Evolutionary conservation across 2,888 invertebrate species (phyloP), one percentile per base, ranked within the genome.

Genomic region (Drosophila anomalata): DNA sequence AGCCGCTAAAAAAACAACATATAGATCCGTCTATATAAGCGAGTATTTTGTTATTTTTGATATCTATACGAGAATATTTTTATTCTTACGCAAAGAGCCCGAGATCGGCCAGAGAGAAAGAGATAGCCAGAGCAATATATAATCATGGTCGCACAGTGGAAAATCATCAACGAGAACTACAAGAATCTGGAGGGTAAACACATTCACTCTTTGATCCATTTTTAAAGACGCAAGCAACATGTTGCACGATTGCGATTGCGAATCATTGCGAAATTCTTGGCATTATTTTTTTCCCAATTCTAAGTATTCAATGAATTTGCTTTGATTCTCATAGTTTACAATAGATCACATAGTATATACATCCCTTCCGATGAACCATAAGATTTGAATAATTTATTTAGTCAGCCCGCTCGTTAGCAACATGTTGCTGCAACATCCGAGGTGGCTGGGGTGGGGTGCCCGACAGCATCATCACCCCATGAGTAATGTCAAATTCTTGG

Each of bases 131-230:
- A 55, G 46, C 46, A 46, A 47, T 47, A 61, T 42, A 62, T 50
- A 61, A 41, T 47, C 63, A 90, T 90, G 90, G 89, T 79, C 57
- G 76, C 88, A 68, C 87, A 90, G 84, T 90, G 90, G 90, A 89
- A 86, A 66, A 51, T 74, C 72, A 90, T 90, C 65, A 90, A 90
- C 75, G 72, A 61, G 58, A 90, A 87, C 76, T 90, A 90, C 76
- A 90, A 90, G 63, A 89, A 89, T 73, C 69, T 90, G 77, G 90
- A 90, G 75, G 90, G 90, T 90, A 86, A 88, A 77, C 46, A 53
- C 36, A 52, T 12, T 11, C 1, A 8, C 8, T 14, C n/a, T 24
- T 6, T 33, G 41, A 44, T 22, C 22, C 20, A 44, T 42, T 42
- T 17, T 11, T 42, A 3, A 8, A 11, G 22, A 12, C 22, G 4